Evolutionary conservation across 2,797 vertebrate species (phyloP), one percentile per base, ranked within the genome.

Genomic region (Scleropages formosus): DNA sequence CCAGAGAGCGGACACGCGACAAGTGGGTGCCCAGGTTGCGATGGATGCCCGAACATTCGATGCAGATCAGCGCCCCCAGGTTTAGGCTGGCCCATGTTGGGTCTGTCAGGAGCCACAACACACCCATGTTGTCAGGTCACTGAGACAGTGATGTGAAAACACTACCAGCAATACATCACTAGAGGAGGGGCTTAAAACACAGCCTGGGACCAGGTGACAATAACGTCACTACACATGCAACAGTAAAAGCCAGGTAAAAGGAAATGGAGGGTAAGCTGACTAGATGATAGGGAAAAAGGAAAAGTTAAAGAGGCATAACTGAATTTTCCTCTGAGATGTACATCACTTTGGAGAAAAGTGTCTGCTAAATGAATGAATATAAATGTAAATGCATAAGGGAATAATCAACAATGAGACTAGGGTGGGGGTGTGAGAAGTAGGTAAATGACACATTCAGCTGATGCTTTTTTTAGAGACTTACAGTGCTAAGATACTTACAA

Each of bases 71-170:
- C 0, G 96, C 96, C 0, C 96, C 96, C 80, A 97, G 88, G 85
- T 98, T 98, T 84, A 97, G 87, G 79, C 95, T 96, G 87, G 95
- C 96, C 95, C 95, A 97, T 0, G 95, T 96, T 0, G 95, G 96
- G 85, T 96, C 95, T 96, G 73, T 47, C 62, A 16, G 61, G 16
- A 31, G 24, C 8, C 39, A 20, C 44, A 12, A 9, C 20, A 77
- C 65, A 47, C 44, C 56, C 74, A 77, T 9, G 63, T 77, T 69
- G 15, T 64, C 0, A 20, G 18, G 18, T 75, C 59, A 68, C 51
- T 63, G 68, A 60, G 62, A 72, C 64, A 56, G 44, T 20, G 22
- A 24, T 22, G 47, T 10, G 51, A 12, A 60, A 7, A n/a, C 27
- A 58, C 8, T 12, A 47, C 46, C 24, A 44, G 39, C 3, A 70